Conservation (phyloP, 2,888 invertebrate genomes). For the Pyrgus malvae region DNA sequence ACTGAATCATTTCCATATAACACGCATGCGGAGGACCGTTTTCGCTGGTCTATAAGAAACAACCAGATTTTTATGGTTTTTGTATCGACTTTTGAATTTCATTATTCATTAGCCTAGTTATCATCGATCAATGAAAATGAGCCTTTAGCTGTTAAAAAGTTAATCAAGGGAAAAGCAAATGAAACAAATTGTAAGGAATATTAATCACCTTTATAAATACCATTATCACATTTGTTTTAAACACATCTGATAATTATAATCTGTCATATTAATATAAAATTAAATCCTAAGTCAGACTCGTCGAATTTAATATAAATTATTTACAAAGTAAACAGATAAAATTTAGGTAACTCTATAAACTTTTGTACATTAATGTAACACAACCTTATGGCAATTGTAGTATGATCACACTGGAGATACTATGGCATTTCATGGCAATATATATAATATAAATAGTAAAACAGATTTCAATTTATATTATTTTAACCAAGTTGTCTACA, state of each 20-base stretch:
- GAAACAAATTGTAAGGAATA: conserved; percentile 32
- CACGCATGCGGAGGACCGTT: too few relatives aligned
- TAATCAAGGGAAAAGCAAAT: background rate
- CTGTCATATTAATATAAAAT: conserved; percentile 61
- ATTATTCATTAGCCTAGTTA: background rate
- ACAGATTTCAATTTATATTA: conserved; percentile 20
- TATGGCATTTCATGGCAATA: conserved; percentile 65
- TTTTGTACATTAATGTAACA: conserved; percentile 73
- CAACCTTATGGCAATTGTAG: conserved; percentile 72
- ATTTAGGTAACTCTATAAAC: conserved; percentile 72
- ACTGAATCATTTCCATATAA: too few relatives aligned
- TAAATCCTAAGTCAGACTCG: conserved; percentile 73
- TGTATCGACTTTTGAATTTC: too few relatives aligned
- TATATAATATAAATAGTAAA: conserved; percentile 27
- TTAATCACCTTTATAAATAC: conserved; percentile 52
- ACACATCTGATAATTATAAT: conserved; percentile 61
- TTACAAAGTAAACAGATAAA: conserved; percentile 59
- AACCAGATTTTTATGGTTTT: too few relatives aligned
- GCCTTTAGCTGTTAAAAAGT: too few relatives aligned
- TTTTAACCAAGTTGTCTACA: conserved; percentile 8
- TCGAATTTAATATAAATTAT: conserved; percentile 76
- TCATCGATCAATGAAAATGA: too few relatives aligned
- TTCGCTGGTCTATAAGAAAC: too few relatives aligned
- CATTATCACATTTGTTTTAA: conserved; percentile 74
- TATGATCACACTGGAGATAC: conserved; percentile 46